Conservation (phyloP, 1,140 invertebrate genomes). For the Trachymyrmex septentrionalis region DNA sequence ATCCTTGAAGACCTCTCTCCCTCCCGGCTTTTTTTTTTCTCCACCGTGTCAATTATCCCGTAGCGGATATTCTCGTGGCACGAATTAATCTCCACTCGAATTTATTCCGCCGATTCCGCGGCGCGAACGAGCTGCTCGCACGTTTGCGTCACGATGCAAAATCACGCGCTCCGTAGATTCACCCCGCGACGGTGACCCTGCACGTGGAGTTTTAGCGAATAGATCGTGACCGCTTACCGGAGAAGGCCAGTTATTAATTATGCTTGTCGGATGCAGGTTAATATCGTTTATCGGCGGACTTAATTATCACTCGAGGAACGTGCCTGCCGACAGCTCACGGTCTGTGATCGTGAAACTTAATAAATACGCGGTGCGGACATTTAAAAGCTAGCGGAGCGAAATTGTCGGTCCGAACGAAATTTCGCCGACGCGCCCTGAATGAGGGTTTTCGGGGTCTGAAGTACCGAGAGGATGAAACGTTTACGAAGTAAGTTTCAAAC, state of each 20-base stretch:
- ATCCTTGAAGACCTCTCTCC: conserved; percentile 75
- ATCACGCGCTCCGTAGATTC: neutral
- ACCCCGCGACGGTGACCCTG: neutral
- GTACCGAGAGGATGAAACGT: conserved; percentile 27
- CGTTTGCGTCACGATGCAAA: conserved; percentile 31
- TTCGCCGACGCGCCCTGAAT: neutral
- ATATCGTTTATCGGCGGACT: conserved; percentile 59
- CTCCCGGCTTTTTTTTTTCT: conserved; percentile 68
- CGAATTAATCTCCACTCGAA: conserved; percentile 64
- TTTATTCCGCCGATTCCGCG: conserved; percentile 52
- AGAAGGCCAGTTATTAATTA: conserved; percentile 64
- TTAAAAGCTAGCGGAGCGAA: conserved; percentile 32
- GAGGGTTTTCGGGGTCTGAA: conserved; percentile 1
- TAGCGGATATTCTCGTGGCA: conserved; percentile 55
- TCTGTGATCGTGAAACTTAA: conserved; percentile 34
- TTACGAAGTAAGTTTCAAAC: conserved; percentile 16
- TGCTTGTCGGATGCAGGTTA: conserved; percentile 40
- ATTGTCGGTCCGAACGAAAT: neutral
- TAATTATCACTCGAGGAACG: conserved; percentile 46
- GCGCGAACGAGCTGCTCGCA: neutral
- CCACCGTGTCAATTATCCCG: conserved; percentile 67
- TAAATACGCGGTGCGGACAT: conserved; percentile 26
- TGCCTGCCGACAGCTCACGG: conserved; percentile 24
- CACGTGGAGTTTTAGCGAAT: neutral
- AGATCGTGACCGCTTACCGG: neutral